Conservation (phyloP, 2,888 invertebrate genomes). For the Aphodius sticticus region DNA sequence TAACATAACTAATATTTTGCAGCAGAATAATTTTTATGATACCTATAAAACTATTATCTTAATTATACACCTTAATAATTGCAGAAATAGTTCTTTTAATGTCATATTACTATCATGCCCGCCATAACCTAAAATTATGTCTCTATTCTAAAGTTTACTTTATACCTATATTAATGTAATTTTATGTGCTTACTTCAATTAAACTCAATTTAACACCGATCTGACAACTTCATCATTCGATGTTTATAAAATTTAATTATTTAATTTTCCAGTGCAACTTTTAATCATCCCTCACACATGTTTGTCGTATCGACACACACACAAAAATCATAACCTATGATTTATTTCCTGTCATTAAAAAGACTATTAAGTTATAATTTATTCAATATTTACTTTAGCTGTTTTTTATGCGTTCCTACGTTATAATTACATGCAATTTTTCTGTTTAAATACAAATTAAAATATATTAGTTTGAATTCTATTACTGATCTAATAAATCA, state of each 20-base stretch:
- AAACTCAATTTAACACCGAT: background rate
- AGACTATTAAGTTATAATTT: background rate
- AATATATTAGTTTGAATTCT: constrained; percentile 4
- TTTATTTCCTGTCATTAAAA: background rate
- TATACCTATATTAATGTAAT: too few relatives aligned
- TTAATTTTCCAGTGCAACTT: background rate
- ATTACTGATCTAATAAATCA: background rate
- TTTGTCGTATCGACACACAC: background rate
- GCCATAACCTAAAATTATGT: too few relatives aligned
- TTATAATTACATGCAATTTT: background rate
- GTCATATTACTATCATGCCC: too few relatives aligned
- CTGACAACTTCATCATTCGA: background rate
- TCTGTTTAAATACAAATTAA: background rate
- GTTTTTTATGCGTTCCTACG: background rate
- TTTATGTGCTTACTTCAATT: background rate
- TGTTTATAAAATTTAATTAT: background rate
- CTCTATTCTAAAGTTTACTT: too few relatives aligned
- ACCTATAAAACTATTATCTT: too few relatives aligned
- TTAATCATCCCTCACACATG: background rate
- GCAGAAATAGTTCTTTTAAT: too few relatives aligned
- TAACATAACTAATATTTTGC: too few relatives aligned
- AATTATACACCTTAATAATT: too few relatives aligned
- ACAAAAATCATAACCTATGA: background rate
- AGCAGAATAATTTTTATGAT: too few relatives aligned
- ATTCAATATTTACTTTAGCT: constrained; percentile 7